phyloP scores from a whole-genome alignment of 2,888 invertebrate genomes.

The Epistrophe grossulariae region DNA sequence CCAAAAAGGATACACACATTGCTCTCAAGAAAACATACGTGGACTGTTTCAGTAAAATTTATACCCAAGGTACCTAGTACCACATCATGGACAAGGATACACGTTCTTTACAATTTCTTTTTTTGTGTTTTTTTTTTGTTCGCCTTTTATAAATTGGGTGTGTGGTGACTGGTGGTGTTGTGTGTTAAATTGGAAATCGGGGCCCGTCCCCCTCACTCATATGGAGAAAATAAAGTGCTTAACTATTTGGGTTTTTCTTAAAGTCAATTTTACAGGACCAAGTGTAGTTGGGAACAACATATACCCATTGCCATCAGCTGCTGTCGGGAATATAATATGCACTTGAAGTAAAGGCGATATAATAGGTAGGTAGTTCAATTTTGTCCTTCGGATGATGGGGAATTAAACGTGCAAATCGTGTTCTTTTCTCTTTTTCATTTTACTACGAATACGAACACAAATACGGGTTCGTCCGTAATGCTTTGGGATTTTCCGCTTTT shows the following conservation, averaged over 20 bases:
- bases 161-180: not conserved
- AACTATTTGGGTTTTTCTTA: slow-evolving; percentile 65
- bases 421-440: slow-evolving; percentile 23
- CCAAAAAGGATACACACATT: slow-evolving; percentile 58
- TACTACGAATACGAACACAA: slow-evolving; percentile 13
- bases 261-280: slow-evolving; percentile 61
- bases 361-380: slow-evolving; percentile 2
- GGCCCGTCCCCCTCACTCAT: slow-evolving; percentile 13
- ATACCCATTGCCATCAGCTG: not conserved
- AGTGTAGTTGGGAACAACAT: not conserved
- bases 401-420: slow-evolving; percentile 66
- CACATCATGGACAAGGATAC: not conserved
- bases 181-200: slow-evolving; percentile 38
- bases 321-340: not conserved
- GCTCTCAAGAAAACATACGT: slow-evolving; percentile 54
- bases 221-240: slow-evolving; percentile 64
- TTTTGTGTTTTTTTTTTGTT: not conserved
- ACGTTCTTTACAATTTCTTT: not conserved
- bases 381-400: slow-evolving; percentile 35
- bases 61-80: slow-evolving; percentile 11
- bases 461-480: slow-evolving; percentile 41
- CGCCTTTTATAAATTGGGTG: slow-evolving; percentile 1
- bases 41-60: slow-evolving; percentile 65
- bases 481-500: slow-evolving; percentile 42
- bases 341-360: slow-evolving; percentile 1